phyloP scores from a whole-genome alignment of 30 jellyfish, hydroid and myxozoan species.

The Hydractinia symbiolongicarpus region DNA sequence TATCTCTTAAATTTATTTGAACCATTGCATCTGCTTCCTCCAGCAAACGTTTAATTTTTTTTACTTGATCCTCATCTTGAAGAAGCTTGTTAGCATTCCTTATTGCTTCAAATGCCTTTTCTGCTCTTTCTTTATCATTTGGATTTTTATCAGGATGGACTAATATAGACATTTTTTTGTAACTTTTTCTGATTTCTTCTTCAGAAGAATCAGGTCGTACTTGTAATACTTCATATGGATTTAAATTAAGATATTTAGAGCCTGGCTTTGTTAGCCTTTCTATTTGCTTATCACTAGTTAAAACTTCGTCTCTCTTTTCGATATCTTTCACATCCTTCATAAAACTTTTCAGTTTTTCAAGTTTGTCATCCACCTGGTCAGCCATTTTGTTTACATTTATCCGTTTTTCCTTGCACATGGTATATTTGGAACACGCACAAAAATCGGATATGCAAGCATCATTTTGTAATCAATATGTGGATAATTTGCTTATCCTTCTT shows the following conservation, averaged over 20 bases:
- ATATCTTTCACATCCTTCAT: constrained; percentile 62
- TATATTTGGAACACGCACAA: too few species aligned
- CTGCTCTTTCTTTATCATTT: constrained; percentile 67
- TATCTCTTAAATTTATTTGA: constrained; percentile 47
- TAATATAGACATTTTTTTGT: constrained; percentile 80
- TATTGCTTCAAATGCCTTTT: constrained; percentile 95
- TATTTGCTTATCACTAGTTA: constrained; percentile 87
- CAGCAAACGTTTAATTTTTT: constrained; percentile 62
- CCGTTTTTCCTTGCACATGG: not conserved
- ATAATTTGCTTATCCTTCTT: too few species aligned
- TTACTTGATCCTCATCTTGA: constrained; percentile 59
- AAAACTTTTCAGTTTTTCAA: constrained; percentile 20
- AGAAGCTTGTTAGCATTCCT: constrained; percentile 59
- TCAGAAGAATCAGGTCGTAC: constrained; percentile 73
- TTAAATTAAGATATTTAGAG: constrained; percentile 86
- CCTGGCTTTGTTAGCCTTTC: constrained; percentile 97
- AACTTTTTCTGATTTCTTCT: constrained; percentile 63
- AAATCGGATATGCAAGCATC: too few species aligned
- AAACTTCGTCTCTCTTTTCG: constrained; percentile 77
- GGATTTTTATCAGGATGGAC: constrained; percentile 98
- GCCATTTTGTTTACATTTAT: constrained; percentile 13
- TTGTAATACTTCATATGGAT: constrained; percentile 98
- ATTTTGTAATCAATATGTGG: too few species aligned
- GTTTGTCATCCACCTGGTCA: constrained; percentile 9
- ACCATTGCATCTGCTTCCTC: constrained; percentile 96